phyloP scores from a whole-genome alignment of 1,140 invertebrate genomes.

The Papilio helenus region DNA sequence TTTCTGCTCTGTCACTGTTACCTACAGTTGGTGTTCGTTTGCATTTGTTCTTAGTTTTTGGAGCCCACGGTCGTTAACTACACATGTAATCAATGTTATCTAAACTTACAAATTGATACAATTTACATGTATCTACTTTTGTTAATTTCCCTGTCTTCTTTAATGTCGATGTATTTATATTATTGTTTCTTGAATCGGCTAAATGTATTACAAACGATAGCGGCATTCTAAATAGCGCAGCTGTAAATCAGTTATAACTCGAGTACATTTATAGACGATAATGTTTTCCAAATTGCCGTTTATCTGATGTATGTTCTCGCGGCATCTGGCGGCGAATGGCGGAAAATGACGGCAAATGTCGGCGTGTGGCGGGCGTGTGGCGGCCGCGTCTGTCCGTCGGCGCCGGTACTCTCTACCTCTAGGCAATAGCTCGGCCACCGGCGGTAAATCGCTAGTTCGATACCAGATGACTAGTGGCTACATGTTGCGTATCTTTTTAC shows the following conservation, averaged over 20 bases:
- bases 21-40: no score
- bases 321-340: background rate
- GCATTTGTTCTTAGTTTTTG: no score
- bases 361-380: no score
- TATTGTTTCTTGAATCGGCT: background rate
- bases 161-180: background rate
- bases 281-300: background rate
- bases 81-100: no score
- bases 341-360: no score
- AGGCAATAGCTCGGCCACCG: no score
- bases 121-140: background rate
- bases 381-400: no score
- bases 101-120: background rate
- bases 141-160: no score
- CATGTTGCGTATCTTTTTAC: slow-evolving; percentile 8
- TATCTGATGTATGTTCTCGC: background rate
- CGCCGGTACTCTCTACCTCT: no score
- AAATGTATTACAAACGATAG: background rate
- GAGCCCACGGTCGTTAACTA: no score
- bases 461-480: background rate
- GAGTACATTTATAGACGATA: slow-evolving; percentile 7
- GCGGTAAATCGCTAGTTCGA: background rate
- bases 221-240: background rate
- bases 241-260: slow-evolving; percentile 1
- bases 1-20: no score